phyloP scores from a whole-genome alignment of 2,797 vertebrate genomes.

The Danio tinwini region DNA sequence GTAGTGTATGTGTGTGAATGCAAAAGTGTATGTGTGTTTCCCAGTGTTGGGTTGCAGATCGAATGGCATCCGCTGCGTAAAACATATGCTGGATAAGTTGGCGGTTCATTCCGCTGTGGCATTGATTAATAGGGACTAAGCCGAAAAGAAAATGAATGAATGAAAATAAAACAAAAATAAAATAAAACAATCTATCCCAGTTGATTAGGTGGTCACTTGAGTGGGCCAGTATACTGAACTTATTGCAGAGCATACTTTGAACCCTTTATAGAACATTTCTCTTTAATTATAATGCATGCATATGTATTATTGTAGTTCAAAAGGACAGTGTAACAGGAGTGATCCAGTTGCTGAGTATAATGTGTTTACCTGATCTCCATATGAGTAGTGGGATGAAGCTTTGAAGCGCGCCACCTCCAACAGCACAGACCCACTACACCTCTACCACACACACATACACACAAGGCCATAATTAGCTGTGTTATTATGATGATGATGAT shows the following conservation, averaged over 20 bases:
- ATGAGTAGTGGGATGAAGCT: conserved; percentile 84
- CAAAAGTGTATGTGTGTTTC: too few relatives aligned
- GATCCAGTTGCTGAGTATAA: background rate
- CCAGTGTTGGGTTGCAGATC: too few relatives aligned
- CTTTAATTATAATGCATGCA: background rate
- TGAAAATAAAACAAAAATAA: too few relatives aligned
- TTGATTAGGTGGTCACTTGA: too few relatives aligned
- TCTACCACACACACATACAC: conserved; percentile 71
- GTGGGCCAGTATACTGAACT: background rate
- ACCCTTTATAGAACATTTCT: background rate
- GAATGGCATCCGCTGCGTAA: too few relatives aligned
- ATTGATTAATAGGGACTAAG: too few relatives aligned
- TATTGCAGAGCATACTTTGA: background rate
- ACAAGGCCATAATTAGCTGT: background rate
- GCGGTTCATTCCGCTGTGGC: too few relatives aligned
- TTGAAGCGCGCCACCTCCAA: conserved; percentile 94
- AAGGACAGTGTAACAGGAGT: background rate
- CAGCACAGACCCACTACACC: conserved; percentile 82
- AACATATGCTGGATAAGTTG: too few relatives aligned
- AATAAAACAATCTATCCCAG: too few relatives aligned
- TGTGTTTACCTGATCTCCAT: conserved; percentile 84
- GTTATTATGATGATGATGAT: conserved; percentile 11
- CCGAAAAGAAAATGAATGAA: too few relatives aligned
- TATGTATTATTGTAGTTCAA: background rate
- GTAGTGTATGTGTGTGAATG: too few relatives aligned